phyloP scores from a whole-genome alignment of 2,113 vertebrate species.

The Trematocara stigmaticum region DNA sequence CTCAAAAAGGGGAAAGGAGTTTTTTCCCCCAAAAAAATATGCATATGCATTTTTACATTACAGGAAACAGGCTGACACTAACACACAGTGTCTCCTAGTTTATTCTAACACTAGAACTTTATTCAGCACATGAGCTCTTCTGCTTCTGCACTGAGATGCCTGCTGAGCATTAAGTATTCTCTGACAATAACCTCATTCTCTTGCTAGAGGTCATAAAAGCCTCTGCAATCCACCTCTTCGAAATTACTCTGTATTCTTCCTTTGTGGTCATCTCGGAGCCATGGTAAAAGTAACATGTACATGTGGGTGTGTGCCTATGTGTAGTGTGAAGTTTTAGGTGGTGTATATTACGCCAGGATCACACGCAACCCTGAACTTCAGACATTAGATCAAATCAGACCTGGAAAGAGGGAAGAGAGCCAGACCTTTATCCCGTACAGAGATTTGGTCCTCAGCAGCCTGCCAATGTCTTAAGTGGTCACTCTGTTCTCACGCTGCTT shows the following conservation, averaged over 20 bases:
- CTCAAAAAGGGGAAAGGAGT: background rate
- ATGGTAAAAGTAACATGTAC: background rate
- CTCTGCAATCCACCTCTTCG: conserved; percentile 35
- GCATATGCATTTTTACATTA: background rate
- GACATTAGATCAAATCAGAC: conserved; percentile 6
- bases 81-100: background rate
- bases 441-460: background rate
- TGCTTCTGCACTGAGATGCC: background rate
- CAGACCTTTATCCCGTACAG: background rate
- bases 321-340: background rate
- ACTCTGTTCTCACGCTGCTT: background rate
- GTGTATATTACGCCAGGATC: background rate
- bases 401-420: conserved; percentile 1
- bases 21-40: fast-evolving
- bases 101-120: background rate
- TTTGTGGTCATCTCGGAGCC: conserved; percentile 2
- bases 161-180: background rate
- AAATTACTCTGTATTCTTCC: conserved; percentile 37
- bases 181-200: conserved; percentile 59
- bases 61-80: background rate
- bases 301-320: background rate
- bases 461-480: background rate
- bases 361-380: background rate
- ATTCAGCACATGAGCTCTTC: background rate
- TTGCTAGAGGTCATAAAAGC: conserved; percentile 11